Conservation (phyloP, 2,113 vertebrate genomes). For the Mohoua ochrocephala region DNA sequence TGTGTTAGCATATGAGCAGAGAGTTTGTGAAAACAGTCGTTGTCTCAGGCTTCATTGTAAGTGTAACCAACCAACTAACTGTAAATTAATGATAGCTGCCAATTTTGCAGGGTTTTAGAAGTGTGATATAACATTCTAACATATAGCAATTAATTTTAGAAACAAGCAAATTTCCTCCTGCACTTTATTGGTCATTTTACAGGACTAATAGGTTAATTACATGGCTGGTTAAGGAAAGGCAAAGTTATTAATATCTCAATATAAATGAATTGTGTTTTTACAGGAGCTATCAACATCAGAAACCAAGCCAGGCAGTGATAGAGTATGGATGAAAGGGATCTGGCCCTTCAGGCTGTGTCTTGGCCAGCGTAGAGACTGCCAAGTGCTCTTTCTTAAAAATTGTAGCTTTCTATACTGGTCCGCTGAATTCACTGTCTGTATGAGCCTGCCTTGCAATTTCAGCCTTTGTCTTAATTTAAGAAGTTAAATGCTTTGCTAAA, state of each 20-base stretch:
- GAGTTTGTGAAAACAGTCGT: background rate
- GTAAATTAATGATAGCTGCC: background rate
- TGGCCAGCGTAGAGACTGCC: background rate
- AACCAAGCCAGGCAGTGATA: background rate
- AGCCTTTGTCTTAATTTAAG: background rate
- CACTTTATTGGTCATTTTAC: background rate
- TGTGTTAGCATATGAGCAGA: background rate
- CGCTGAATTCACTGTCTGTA: background rate
- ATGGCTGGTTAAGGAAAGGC: background rate
- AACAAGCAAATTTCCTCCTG: background rate
- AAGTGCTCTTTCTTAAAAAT: background rate
- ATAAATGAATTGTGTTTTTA: background rate
- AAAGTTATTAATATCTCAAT: background rate
- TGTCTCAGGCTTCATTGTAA: background rate
- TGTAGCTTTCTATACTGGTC: background rate
- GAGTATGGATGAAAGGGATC: background rate
- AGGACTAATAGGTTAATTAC: background rate
- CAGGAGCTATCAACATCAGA: background rate
- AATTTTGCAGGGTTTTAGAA: background rate
- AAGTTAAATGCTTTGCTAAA: background rate
- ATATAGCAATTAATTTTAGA: background rate
- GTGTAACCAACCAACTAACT: background rate
- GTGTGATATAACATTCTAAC: background rate
- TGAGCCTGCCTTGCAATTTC: background rate
- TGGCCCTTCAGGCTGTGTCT: background rate